Conservation (phyloP, 2,888 invertebrate species). For the Drosophila borealis region DNA sequence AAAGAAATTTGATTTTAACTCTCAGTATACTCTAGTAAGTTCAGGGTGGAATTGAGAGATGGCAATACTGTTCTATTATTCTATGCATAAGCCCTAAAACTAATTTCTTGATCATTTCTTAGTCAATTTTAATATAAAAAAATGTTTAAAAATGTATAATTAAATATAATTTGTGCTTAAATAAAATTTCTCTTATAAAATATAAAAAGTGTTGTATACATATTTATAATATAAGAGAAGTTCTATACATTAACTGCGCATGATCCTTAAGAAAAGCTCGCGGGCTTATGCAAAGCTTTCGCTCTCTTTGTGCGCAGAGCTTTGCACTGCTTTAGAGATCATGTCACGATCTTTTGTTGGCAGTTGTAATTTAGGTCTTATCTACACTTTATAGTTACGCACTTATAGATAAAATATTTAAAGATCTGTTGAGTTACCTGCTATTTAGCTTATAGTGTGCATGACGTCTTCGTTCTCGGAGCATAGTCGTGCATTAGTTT, state of each 20-base stretch:
- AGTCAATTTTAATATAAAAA: too few relatives aligned
- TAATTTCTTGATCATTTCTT: too few relatives aligned
- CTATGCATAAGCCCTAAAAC: too few relatives aligned
- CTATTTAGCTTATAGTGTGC: slow-evolving; percentile 95
- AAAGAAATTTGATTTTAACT: neutral
- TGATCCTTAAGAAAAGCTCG: slow-evolving; percentile 13
- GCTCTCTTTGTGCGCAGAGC: slow-evolving; percentile 6
- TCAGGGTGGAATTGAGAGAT: too few relatives aligned
- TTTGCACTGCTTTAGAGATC: slow-evolving; percentile 50
- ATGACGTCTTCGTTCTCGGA: slow-evolving; percentile 94
- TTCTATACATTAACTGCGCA: slow-evolving; percentile 6
- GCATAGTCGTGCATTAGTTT: slow-evolving; percentile 88
- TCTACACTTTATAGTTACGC: slow-evolving; percentile 12
- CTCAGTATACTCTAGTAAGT: neutral
- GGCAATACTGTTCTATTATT: too few relatives aligned
- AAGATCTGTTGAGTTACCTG: slow-evolving; percentile 86
- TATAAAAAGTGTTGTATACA: neutral
- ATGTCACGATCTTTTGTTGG: neutral
- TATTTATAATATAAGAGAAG: slow-evolving; percentile 20
- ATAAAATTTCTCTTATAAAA: neutral
- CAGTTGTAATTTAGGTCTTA: slow-evolving; percentile 22
- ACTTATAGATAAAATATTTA: slow-evolving; percentile 20
- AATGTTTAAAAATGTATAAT: too few relatives aligned
- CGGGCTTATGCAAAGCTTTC: neutral
- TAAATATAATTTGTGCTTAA: too few relatives aligned